These are phyloP conservation scores for Notothenia coriiceps DNA, from an alignment of 2,113 vertebrate species.

Conservation along the genomic window DNA sequence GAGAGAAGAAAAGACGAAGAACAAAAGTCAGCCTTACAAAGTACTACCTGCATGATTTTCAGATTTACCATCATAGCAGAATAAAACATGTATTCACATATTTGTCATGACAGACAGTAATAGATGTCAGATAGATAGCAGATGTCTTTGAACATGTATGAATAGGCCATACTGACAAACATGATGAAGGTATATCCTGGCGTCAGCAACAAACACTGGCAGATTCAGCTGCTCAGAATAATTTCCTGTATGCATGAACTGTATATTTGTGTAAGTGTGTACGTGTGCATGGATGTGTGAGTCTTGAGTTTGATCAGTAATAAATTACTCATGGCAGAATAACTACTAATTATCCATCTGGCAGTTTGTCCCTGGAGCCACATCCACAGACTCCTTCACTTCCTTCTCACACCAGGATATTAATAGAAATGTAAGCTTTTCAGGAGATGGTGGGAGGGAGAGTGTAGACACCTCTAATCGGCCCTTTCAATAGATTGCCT, in stretches of 20 bases:
- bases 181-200: neutral
- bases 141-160: neutral
- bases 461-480: slow-evolving; percentile 15
- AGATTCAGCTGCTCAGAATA: neutral
- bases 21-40: neutral
- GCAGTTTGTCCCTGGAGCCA: slow-evolving; percentile 36
- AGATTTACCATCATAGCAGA: neutral
- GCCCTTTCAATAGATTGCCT: slow-evolving; percentile 17
- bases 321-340: slow-evolving; percentile 53
- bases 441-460: neutral
- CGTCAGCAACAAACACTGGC: neutral
- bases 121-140: no score
- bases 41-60: neutral
- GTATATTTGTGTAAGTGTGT: neutral
- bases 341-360: slow-evolving; percentile 61
- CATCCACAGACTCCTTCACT: slow-evolving; percentile 39
- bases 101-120: neutral
- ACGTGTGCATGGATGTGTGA: neutral
- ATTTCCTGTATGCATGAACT: neutral
- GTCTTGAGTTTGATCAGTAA: slow-evolving; percentile 27
- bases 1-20: neutral
- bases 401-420: slow-evolving; percentile 45
- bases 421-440: slow-evolving; percentile 54
- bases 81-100: neutral
- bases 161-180: neutral